Base-by-base conservation (phyloP, 2,888 invertebrate genomes). In the Prosopocoilus inquinatus region DNA sequence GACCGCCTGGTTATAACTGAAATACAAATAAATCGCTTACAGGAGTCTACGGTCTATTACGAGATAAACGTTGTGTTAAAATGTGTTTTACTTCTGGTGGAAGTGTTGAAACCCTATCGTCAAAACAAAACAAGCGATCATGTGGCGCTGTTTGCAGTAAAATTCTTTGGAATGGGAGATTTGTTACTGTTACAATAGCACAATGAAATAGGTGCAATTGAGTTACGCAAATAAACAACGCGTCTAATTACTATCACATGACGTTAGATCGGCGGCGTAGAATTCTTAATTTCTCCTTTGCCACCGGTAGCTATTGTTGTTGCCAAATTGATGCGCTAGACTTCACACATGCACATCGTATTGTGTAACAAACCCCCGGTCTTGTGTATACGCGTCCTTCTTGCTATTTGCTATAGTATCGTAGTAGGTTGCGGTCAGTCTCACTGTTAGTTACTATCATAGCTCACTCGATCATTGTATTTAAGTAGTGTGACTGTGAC, bases 241-340 rank as follows among this genome's bases (percentile, higher is more conserved):
- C 20, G 20, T 28, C 20, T 28, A 28, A 28, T 28, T 28, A 28
- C 20, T 28, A 28, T 28, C 20, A 28, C 38, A 13, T 38, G 38
- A 38, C 38, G 38, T 38, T 16, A 16, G 2, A 28, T 28, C 3
- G 20, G 20, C 20, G 20, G 20, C 20, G 20, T 28, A 28, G 20
- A 28, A 28, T 9, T 41, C 41, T 41, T 41, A 41, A 41, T 41
- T 28, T 28, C 20, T 28, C 20, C 20, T 28, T 28, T 28, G 20
- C 20, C 20, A 28, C 20, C 20, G 20, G 20, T 28, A 28, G 20
- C 20, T 28, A 28, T 28, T 28, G n/a, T 44, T 36, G 50, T 59
- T 59, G 53, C 56, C 53, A 56, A 57, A 59, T 49, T 50, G 59
- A 56, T 53, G 55, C 59, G 55, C 56, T 49, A 59, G 56, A 59